These are phyloP conservation scores for Drosophila pachea DNA, from an alignment of 1,140 invertebrate species.

Conservation along the genomic window DNA sequence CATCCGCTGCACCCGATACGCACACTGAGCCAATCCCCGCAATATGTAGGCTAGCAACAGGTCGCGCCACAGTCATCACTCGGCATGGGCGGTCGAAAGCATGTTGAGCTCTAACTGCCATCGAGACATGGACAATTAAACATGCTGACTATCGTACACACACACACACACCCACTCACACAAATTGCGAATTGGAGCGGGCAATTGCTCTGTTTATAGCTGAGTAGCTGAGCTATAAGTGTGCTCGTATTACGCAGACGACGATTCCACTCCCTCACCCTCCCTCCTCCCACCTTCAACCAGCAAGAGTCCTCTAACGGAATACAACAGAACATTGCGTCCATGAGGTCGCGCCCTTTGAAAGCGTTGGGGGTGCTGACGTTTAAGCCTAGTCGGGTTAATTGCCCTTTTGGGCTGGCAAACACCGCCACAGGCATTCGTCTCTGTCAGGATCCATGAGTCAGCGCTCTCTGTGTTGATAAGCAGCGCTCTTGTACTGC, in stretches of 20 bases:
- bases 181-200: too few relatives aligned
- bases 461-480: conserved; percentile 29
- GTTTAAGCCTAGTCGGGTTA: conserved; percentile 53
- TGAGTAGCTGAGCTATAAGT: conserved; percentile 3
- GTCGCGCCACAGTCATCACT: conserved; percentile 27
- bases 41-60: conserved; percentile 39
- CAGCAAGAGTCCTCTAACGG: conserved; percentile 49
- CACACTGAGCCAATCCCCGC: conserved; percentile 4
- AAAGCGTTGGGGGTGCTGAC: conserved; percentile 36
- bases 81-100: conserved; percentile 11
- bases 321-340: too few relatives aligned
- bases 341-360: conserved; percentile 35
- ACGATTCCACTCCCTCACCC: not conserved
- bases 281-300: conserved; percentile 28
- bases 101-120: conserved; percentile 54
- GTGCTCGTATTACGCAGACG: conserved; percentile 26
- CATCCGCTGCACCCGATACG: conserved; percentile 27
- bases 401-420: conserved; percentile 44
- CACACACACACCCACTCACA: too few relatives aligned
- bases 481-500: not conserved
- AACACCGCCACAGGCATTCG: conserved; percentile 46
- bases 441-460: conserved; percentile 56
- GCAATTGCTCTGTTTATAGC: conserved; percentile 31
- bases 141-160: conserved; percentile 46
- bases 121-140: conserved; percentile 74